phyloP scores from a whole-genome alignment of 2,888 invertebrate genomes.

The Nasonia oneida region DNA sequence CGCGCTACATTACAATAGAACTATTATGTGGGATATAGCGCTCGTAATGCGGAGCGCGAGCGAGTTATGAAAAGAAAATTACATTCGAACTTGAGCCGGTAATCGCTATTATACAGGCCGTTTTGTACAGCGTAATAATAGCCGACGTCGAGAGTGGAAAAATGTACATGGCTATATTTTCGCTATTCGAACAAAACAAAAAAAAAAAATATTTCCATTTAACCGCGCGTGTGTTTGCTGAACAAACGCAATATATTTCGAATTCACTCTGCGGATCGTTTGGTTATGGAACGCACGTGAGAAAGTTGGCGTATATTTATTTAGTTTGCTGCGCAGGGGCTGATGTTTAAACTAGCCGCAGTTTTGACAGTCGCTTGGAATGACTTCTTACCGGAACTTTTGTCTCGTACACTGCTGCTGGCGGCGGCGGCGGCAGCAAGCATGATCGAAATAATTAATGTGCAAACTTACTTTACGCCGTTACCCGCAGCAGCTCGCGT shows the following conservation, averaged over 20 bases:
- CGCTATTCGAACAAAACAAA: neutral
- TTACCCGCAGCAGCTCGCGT: neutral
- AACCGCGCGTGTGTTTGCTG: neutral
- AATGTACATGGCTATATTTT: neutral
- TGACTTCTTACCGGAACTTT: slow-evolving; percentile 48
- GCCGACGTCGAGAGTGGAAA: neutral
- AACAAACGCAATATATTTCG: slow-evolving; percentile 16
- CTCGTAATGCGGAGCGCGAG: neutral
- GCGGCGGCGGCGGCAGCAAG: slow-evolving; percentile 10
- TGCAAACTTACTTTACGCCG: slow-evolving; percentile 52
- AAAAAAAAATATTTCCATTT: neutral
- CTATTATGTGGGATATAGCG: slow-evolving; percentile 38
- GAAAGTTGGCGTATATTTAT: slow-evolving; percentile 37
- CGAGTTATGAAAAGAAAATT: slow-evolving; percentile 46
- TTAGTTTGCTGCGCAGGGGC: slow-evolving; percentile 21
- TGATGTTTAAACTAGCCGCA: slow-evolving; percentile 17
- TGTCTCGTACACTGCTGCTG: neutral
- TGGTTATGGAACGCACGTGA: neutral
- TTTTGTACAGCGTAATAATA: neutral
- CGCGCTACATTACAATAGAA: slow-evolving; percentile 46
- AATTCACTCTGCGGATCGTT: slow-evolving; percentile 6
- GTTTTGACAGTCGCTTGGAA: slow-evolving; percentile 52
- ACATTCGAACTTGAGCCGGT: slow-evolving; percentile 37
- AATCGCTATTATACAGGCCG: neutral
- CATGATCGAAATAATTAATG: slow-evolving; percentile 57